Evolutionary conservation across 2,888 invertebrate species (phyloP).

Genomic region (Drosophila infuscata): DNA sequence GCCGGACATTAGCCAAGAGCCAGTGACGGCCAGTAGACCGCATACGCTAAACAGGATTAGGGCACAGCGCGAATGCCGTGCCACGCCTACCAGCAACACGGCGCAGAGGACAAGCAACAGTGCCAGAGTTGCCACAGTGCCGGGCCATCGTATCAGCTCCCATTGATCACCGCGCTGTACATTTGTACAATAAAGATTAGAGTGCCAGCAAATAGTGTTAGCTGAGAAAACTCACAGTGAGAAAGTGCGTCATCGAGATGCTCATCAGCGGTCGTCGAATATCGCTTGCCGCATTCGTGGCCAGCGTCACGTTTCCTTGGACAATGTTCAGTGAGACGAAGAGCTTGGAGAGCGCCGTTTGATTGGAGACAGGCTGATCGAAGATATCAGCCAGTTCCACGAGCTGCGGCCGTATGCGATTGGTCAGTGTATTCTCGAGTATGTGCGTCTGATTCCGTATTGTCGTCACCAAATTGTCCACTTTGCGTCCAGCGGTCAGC

Average conservation of each 20-base stretch:
- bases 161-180: slow-evolving; percentile 89
- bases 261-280: slow-evolving; percentile 90
- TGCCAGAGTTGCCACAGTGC: slow-evolving; percentile 95
- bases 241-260: slow-evolving; percentile 88
- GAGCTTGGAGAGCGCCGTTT: slow-evolving; percentile 90
- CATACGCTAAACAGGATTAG: slow-evolving; percentile 95
- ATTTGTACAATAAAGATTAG: slow-evolving; percentile 28
- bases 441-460: slow-evolving; percentile 93
- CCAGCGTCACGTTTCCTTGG: slow-evolving; percentile 90
- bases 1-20: slow-evolving; percentile 95
- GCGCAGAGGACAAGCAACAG: slow-evolving; percentile 94
- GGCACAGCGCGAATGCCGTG: slow-evolving; percentile 94
- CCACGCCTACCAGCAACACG: slow-evolving; percentile 95
- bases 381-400: slow-evolving; percentile 91
- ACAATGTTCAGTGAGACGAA: slow-evolving; percentile 90
- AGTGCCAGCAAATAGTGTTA: not conserved
- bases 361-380: slow-evolving; percentile 91
- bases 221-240: slow-evolving; percentile 82
- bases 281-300: slow-evolving; percentile 91
- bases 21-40: slow-evolving; percentile 93
- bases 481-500: slow-evolving; percentile 91
- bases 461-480: slow-evolving; percentile 91
- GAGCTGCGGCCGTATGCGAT: slow-evolving; percentile 89
- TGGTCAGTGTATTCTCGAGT: slow-evolving; percentile 90
- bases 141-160: slow-evolving; percentile 93